phyloP scores from a whole-genome alignment of 1,140 invertebrate species.

The Matsumurasca onukii region DNA sequence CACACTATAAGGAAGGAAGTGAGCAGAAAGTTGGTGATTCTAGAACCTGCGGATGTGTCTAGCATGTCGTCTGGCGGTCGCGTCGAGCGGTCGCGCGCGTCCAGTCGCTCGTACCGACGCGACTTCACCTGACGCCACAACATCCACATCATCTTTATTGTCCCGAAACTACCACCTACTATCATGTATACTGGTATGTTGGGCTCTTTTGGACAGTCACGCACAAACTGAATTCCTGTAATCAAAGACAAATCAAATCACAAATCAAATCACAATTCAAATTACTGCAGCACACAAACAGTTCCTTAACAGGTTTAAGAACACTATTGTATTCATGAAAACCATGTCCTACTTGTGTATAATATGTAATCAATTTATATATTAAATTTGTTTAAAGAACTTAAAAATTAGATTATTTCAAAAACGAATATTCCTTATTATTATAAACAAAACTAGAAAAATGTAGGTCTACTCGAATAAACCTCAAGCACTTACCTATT shows the following conservation, averaged over 20 bases:
- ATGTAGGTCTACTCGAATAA: no score
- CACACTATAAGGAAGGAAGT: slow-evolving; percentile 70
- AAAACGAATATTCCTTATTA: no score
- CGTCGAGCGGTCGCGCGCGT: slow-evolving; percentile 53
- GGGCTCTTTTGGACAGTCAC: slow-evolving; percentile 75
- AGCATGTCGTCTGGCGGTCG: slow-evolving; percentile 51
- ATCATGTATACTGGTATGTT: slow-evolving; percentile 81
- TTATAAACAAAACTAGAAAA: no score
- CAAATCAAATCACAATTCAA: neutral
- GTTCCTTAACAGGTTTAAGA: neutral
- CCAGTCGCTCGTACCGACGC: slow-evolving; percentile 55
- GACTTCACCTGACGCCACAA: slow-evolving; percentile 67
- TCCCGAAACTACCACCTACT: slow-evolving; percentile 72
- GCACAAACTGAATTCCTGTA: slow-evolving; percentile 75
- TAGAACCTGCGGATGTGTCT: slow-evolving; percentile 50
- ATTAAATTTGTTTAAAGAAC: no score
- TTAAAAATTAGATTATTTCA: no score
- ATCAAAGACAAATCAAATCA: no score
- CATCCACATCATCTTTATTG: slow-evolving; percentile 66
- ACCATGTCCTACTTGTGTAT: neutral
- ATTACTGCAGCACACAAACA: neutral
- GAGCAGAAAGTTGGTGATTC: slow-evolving; percentile 56
- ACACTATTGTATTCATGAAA: neutral
- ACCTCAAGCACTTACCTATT: slow-evolving; percentile 68
- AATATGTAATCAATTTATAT: no score